phyloP scores from a whole-genome alignment of 2,797 vertebrate species.

The Melanotaenia trifasciata region DNA sequence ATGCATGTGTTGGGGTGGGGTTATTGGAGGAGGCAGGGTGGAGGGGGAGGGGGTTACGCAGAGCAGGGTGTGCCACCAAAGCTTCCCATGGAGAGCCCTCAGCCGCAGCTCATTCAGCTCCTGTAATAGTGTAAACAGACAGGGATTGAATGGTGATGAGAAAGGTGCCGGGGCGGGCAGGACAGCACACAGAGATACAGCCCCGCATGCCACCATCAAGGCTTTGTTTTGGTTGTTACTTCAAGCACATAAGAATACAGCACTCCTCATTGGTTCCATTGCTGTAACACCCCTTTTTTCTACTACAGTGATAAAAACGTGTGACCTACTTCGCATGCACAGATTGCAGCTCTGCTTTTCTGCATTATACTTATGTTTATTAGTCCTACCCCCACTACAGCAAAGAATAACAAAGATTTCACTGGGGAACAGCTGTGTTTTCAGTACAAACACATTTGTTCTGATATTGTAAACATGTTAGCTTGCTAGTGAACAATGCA shows the following conservation, averaged over 20 bases:
- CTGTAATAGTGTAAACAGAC: slow-evolving; percentile 85
- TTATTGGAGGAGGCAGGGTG: slow-evolving; percentile 37
- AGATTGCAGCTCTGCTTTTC: slow-evolving; percentile 49
- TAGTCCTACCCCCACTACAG: slow-evolving; percentile 31
- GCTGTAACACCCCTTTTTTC: slow-evolving; percentile 58
- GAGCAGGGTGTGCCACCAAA: slow-evolving; percentile 63
- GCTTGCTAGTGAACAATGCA: slow-evolving; percentile 17
- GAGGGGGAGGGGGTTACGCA: slow-evolving; percentile 19
- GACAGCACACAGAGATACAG: slow-evolving; percentile 54
- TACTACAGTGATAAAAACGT: slow-evolving; percentile 61
- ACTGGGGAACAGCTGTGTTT: slow-evolving; percentile 62
- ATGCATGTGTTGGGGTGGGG: slow-evolving; percentile 43
- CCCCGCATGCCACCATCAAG: slow-evolving; percentile 64
- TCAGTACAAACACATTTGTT: slow-evolving; percentile 50
- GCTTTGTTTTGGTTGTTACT: slow-evolving; percentile 78
- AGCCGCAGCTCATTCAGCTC: slow-evolving; percentile 79
- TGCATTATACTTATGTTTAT: slow-evolving; percentile 61
- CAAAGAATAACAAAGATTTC: slow-evolving; percentile 59
- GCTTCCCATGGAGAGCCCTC: slow-evolving; percentile 81
- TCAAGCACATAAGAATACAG: slow-evolving; percentile 77
- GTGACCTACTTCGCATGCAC: slow-evolving; percentile 76
- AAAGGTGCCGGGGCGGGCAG: slow-evolving; percentile 75
- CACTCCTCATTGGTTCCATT: slow-evolving; percentile 65
- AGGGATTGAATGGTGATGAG: slow-evolving; percentile 85
- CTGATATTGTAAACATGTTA: slow-evolving; percentile 45